A percentile compares a stretch with the other conserved stretches of the same genome.
These are phyloP conservation scores for Lycodopsis pacificus DNA, from an alignment of 2,797 vertebrate species.

Conservation along the genomic window DNA sequence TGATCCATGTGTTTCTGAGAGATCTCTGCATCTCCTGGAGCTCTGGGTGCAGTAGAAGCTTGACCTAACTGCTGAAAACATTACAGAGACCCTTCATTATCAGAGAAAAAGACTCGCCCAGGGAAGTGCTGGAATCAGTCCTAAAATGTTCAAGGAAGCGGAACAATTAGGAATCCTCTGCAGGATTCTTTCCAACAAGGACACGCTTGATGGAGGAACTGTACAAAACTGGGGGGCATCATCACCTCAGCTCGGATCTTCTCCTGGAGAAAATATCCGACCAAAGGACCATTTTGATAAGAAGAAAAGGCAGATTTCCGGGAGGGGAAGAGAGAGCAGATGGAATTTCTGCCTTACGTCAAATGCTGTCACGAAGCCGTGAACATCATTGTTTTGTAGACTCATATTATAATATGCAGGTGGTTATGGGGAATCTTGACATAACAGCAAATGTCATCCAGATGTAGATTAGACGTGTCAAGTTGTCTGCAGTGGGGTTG, in stretches of 20 bases:
- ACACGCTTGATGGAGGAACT: slow-evolving; percentile 42
- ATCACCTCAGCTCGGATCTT: slow-evolving; percentile 52
- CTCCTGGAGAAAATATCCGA: slow-evolving; percentile 48
- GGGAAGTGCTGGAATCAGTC: slow-evolving; percentile 37
- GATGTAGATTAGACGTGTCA: slow-evolving; percentile 60
- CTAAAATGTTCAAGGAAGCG: slow-evolving; percentile 49
- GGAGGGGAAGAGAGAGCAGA: slow-evolving; percentile 20
- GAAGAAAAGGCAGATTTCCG: slow-evolving; percentile 28
- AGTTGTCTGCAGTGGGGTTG: slow-evolving; percentile 45
- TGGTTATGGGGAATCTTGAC: slow-evolving; percentile 41
- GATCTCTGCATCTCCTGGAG: slow-evolving; percentile 28
- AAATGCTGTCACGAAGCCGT: slow-evolving; percentile 34
- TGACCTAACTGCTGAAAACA: slow-evolving; percentile 58
- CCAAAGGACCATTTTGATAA: slow-evolving; percentile 32
- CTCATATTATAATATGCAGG: slow-evolving; percentile 24
- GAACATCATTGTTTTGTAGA: slow-evolving; percentile 23
- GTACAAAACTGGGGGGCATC: slow-evolving; percentile 45
- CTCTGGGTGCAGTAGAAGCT: slow-evolving; percentile 19
- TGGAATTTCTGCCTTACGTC: slow-evolving; percentile 29
- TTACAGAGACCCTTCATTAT: slow-evolving; percentile 59
- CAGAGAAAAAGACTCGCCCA: slow-evolving; percentile 44
- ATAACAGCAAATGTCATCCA: slow-evolving; percentile 62
- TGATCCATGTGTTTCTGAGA: slow-evolving; percentile 25
- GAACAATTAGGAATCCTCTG: slow-evolving; percentile 53
- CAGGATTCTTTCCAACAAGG: slow-evolving; percentile 39